Percentiles rank a stretch among this genome's conserved stretches.
phyloP scores from a whole-genome alignment of 2,888 invertebrate species.

The Metacarcinus magister region DNA sequence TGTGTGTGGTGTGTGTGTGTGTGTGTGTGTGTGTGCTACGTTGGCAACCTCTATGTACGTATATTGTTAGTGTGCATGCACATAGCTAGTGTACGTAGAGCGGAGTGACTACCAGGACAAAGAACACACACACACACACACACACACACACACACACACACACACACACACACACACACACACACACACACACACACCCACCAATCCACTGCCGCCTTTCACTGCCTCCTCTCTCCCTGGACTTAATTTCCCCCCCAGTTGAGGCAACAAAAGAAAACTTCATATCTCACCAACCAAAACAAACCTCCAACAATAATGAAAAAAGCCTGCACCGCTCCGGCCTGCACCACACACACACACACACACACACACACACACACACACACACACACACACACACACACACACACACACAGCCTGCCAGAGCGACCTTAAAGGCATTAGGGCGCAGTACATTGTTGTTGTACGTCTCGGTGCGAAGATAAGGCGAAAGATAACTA shows the following conservation, averaged over 20 bases:
- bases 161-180: conserved; percentile 23
- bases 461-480: neutral
- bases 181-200: conserved; percentile 20
- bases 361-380: conserved; percentile 28
- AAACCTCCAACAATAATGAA: conserved; percentile 41
- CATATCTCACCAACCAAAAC: neutral
- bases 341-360: neutral
- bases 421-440: neutral
- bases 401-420: conserved; percentile 6
- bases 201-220: neutral
- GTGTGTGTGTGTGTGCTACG: neutral
- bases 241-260: neutral
- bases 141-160: conserved; percentile 15
- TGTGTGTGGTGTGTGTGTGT: too few relatives aligned
- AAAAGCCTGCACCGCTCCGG: neutral
- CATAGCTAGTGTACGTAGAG: neutral
- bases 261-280: conserved; percentile 44
- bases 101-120: neutral
- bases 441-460: neutral
- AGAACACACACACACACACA: neutral
- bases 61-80: neutral
- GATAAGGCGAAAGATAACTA: neutral
- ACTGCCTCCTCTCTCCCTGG: neutral
- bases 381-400: conserved; percentile 14
- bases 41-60: neutral